Evolutionary conservation across 2,797 vertebrate genomes (phyloP), one percentile per base, ranked within the genome.

Genomic region (Myripristis murdjan): DNA sequence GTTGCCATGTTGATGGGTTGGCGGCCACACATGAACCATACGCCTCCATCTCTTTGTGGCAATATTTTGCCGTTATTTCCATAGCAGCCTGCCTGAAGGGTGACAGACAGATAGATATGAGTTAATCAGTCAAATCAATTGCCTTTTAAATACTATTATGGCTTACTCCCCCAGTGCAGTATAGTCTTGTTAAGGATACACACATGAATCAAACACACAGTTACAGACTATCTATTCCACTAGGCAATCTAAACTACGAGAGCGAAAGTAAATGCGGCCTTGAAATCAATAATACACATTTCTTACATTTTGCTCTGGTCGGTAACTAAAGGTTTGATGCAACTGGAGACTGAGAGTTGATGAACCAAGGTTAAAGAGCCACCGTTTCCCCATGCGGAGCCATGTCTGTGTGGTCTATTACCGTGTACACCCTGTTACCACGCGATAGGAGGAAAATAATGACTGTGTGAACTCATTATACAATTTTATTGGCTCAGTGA

Each of bases 1-100:
- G 89, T 63, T 98, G 97, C 97, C 97, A 98, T 10, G 96, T 92
- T 2, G 95, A 92, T 1, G 97, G 97, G 69, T 96, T 95, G 59
- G 95, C 91, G 1, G 94, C 90, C 43, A 98, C 97, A 69, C 97
- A 99, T 10, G 91, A 91, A 12, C 97, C 96, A 20, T 98, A 98
- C 7, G 92, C 93, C 62, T 98, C 96, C 87, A 98, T 91, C 84
- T 99, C 96, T 68, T 90, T 92, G 10, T 94, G 87, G 74, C 97
- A 99, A 75, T 95, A 95, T 9, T 95, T 96, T 0, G 95, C 92
- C 3, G 97, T 96, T 56, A 98, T 91, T 55, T 97, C 94, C 94
- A 99, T 92, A 5, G 97, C 97, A 7, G 96, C 97, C 89, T 98
- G 94, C 97, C 97, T 99, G 73, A 15, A 67, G 82, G 7, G 28